Conservation (phyloP, 1,140 invertebrate genomes). For the Wasmannia auropunctata region DNA sequence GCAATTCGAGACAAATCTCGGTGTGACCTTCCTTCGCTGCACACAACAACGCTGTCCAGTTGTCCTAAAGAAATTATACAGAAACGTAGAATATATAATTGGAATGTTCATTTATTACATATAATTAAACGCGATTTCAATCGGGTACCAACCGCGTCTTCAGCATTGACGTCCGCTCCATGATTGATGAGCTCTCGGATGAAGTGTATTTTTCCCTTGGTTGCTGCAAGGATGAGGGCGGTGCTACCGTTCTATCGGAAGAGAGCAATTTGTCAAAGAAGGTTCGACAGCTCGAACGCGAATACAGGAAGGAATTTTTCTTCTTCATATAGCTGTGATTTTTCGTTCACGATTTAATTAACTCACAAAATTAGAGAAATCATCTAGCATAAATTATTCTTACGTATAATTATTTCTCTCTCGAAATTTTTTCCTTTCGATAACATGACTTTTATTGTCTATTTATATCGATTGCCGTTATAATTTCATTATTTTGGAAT, state of each 20-base stretch:
- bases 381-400: background rate
- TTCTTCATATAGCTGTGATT: background rate
- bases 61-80: conserved; percentile 88
- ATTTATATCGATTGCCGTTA: background rate
- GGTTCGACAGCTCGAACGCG: background rate
- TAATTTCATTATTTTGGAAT: background rate
- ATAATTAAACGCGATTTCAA: background rate
- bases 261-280: conserved; percentile 17
- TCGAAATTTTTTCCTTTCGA: background rate
- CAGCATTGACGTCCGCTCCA: conserved; percentile 95
- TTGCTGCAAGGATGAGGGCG: conserved; percentile 94
- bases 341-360: background rate
- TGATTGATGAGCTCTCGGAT: conserved; percentile 93
- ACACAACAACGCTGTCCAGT: conserved; percentile 96
- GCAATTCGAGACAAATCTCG: conserved; percentile 92
- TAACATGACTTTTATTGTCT: background rate
- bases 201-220: conserved; percentile 92
- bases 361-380: background rate
- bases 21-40: conserved; percentile 96
- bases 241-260: conserved; percentile 94
- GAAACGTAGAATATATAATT: background rate
- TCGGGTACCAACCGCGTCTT: conserved; percentile 90
- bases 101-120: background rate
- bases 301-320: background rate
- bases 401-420: background rate